Base-by-base conservation (phyloP, 2,888 invertebrate species). In the Synergus itoensis region DNA sequence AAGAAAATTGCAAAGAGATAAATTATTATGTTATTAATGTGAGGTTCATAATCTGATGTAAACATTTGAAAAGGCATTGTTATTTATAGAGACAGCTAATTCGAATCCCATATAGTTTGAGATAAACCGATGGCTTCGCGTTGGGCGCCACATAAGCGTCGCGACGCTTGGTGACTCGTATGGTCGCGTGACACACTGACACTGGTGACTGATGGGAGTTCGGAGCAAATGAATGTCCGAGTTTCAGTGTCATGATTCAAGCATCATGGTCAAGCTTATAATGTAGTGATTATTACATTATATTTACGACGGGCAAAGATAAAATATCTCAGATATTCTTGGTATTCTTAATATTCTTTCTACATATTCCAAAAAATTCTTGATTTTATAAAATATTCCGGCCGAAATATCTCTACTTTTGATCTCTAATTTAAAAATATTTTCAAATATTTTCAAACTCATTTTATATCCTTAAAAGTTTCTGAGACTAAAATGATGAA, bases 111-210 rank as follows among this genome's bases (percentile, higher is more conserved):
- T 40, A 41, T 64, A 64, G 8, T n/a, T 41, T n/a, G 64, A 40
- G 41, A 16, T 40, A 5, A 40, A 40, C 11, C 9, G 40, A 36
- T 48, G 67, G 28, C 7, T 21, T 28, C 45, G 8, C 28, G 16
- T 21, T 73, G 14, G 16, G 36, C 21, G 69, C 36, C 69, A 48
- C 73, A 36, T 7, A n/a, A 53, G 48, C 53, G 73, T 36, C 73
- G 73, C 73, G 53, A 53, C 69, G 69, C 69, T 36, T 36, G 45
- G 9, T 53, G 36, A 36, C 11, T 53, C 73, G 48, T 73, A 53
- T 73, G 73, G 53, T 73, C 53, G 73, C 73, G 73, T 73, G 73
- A 73, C 53, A 73, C 53, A 53, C 73, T 73, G 45, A 36, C 45
- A 43, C 45, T 73, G 69, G 53, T 73, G 69, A 73, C 28, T 36